Conservation (phyloP, 2,888 invertebrate genomes). For the Gymnosoma rotundatum region DNA sequence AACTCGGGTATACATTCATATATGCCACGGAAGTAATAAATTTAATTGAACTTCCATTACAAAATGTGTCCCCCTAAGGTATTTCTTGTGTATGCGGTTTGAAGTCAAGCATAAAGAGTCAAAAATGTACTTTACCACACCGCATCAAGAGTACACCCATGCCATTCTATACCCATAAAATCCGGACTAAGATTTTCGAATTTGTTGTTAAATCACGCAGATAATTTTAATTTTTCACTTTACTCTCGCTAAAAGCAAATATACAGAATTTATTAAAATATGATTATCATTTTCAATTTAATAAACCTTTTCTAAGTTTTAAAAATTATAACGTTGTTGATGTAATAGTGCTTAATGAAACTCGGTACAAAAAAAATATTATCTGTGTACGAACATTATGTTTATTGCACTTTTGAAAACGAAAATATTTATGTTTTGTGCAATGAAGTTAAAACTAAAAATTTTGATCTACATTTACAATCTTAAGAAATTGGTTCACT, state of each 20-base stretch:
- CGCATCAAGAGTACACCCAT: slow-evolving; percentile 62
- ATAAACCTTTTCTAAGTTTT: slow-evolving; percentile 39
- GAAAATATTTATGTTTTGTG: slow-evolving; percentile 44
- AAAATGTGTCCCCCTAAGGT: slow-evolving; percentile 62
- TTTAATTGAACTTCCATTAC: slow-evolving; percentile 58
- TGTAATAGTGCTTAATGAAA: slow-evolving; percentile 35
- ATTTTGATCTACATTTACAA: slow-evolving; percentile 32
- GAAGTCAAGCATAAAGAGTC: slow-evolving; percentile 60
- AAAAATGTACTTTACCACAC: slow-evolving; percentile 54
- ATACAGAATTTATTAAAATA: slow-evolving; percentile 30
- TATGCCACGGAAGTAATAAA: too few species aligned
- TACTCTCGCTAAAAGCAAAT: slow-evolving; percentile 8
- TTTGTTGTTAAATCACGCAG: slow-evolving; percentile 45
- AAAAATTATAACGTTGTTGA: slow-evolving; percentile 27
- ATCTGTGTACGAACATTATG: background rate
- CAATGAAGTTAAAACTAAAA: slow-evolving; percentile 28
- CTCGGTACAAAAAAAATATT: slow-evolving; percentile 43
- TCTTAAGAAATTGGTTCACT: slow-evolving; percentile 23
- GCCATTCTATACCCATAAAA: slow-evolving; percentile 59
- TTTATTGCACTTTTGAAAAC: slow-evolving; percentile 43
- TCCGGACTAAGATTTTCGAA: slow-evolving; percentile 52
- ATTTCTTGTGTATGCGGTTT: slow-evolving; percentile 55
- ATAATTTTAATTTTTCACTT: slow-evolving; percentile 32
- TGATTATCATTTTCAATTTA: slow-evolving; percentile 33
- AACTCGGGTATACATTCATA: too few species aligned